These are phyloP conservation scores for Drosophila subpulchrella DNA, from an alignment of 1,140 invertebrate species.

Conservation along the genomic window DNA sequence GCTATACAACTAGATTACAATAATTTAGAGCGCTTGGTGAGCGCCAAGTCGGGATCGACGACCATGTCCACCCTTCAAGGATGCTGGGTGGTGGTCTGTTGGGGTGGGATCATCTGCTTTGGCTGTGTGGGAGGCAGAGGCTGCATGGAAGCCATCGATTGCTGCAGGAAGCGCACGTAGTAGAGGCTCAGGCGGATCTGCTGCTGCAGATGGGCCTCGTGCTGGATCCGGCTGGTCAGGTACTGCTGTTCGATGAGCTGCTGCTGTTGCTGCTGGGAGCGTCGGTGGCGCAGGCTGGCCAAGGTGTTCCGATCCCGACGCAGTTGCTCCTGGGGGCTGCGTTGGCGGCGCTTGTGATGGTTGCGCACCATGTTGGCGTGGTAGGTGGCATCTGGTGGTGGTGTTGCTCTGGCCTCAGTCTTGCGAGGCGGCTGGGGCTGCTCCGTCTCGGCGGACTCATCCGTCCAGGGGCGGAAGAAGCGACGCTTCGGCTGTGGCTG, in stretches of 20 bases:
- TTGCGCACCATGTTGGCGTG: constrained; percentile 60
- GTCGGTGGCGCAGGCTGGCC: constrained; percentile 54
- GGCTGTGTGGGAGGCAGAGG: constrained; percentile 18
- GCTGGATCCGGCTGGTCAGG: constrained; percentile 34
- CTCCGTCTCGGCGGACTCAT: constrained; percentile 16
- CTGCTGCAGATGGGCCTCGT: constrained; percentile 53
- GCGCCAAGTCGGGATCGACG: background rate
- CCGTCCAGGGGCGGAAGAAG: constrained; percentile 66
- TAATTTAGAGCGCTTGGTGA: background rate
- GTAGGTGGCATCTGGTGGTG: constrained; percentile 24
- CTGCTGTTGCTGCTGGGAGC: constrained; percentile 53
- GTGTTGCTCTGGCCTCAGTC: background rate
- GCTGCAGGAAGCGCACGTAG: constrained; percentile 61
- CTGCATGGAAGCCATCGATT: constrained; percentile 33
- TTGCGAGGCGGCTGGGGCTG: constrained; percentile 10
- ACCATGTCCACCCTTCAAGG: constrained; percentile 15
- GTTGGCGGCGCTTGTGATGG: constrained; percentile 37
- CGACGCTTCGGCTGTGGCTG: constrained; percentile 51
- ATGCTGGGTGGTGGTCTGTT: constrained; percentile 17
- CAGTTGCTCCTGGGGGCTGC: constrained; percentile 61
- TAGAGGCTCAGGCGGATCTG: constrained; percentile 64
- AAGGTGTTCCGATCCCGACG: constrained; percentile 61
- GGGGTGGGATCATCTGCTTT: constrained; percentile 4
- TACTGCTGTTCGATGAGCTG: constrained; percentile 55
- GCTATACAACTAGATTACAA: constrained; percentile 2